phyloP scores from a whole-genome alignment of 2,113 vertebrate species.

The Neotragus pygmaeus region DNA sequence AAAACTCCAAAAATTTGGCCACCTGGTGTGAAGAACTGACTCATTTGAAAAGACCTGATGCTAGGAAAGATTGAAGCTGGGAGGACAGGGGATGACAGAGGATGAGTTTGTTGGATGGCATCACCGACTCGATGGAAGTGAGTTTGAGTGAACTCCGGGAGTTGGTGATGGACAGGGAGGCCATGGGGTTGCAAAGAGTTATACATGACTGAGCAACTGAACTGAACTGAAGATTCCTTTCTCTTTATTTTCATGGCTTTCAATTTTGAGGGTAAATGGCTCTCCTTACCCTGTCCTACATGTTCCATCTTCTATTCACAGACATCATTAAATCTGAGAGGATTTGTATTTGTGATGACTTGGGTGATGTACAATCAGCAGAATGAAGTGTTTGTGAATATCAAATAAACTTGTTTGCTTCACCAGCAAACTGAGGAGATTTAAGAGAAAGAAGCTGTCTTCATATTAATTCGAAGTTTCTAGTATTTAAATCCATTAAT shows the following conservation, averaged over 20 bases:
- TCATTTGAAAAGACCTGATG: background rate
- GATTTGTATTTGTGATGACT: background rate
- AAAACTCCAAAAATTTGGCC: background rate
- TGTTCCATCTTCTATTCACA: background rate
- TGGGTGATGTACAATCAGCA: background rate
- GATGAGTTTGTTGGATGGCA: background rate
- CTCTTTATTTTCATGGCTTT: background rate
- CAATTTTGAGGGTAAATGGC: background rate
- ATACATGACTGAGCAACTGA: background rate
- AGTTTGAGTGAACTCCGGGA: background rate
- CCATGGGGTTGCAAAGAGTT: background rate
- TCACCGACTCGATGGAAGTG: fast-evolving
- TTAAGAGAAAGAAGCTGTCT: constrained; percentile 2
- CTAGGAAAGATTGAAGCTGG: background rate
- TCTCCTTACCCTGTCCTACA: background rate
- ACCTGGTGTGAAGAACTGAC: background rate
- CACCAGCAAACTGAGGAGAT: constrained; percentile 11
- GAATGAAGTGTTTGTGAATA: background rate
- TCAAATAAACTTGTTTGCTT: constrained; percentile 23
- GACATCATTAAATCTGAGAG: background rate
- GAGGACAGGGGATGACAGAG: background rate
- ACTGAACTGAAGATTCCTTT: background rate
- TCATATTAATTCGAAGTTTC: constrained; percentile 23
- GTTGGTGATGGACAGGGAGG: background rate
- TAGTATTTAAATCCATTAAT: background rate